Evolutionary conservation across 2,888 invertebrate genomes (phyloP), one percentile per base, ranked within the genome.

Genomic region (Hypsopygia costalis): DNA sequence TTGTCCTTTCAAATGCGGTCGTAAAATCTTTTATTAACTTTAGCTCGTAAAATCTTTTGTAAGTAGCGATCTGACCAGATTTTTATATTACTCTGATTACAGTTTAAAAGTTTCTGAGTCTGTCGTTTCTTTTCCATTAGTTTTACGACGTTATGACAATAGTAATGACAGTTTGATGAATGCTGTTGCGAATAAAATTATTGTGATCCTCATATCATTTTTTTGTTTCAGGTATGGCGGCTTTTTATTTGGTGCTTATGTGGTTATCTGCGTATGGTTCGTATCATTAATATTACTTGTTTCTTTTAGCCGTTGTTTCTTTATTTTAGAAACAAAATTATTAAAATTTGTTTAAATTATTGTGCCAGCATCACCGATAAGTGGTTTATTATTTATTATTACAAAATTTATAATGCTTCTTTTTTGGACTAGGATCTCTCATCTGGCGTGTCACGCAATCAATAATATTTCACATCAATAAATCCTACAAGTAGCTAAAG

Each of bases 1-100:
- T 43, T 47, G 44, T 46, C 38, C 44, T 34, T 49, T 51, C 40
- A 39, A 32, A 37, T 43, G 44, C 28, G 34, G 35, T 64, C 74
- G 62, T 77, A 69, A 78, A 77, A 61, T 59, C 46, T 62, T 67
- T 72, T 62, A 69, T 67, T 59, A 61, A 59, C 45, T 54, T 52
- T 32, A 40, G 43, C 42, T 62, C 55, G 58, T 77, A 69, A 75
- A 76, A 55, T 38, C 55, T 56, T 58, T 51, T 56, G 58, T 62
- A 60, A 66, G 59, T 56, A 47, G 16, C 46, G 41, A 50, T 55
- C 49, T 54, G 48, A 55, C 54, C 55, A 51, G 47, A 46, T 49
- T 68, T 69, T 64, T 57, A 63, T 65, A 52, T 51, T 47, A 47
- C 49, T 62, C 57, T 63, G 53, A 67, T 60, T 55, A 54, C 52